Evolutionary conservation across 1,140 invertebrate species (phyloP).

Genomic region (Hylyphantes graminicola): DNA sequence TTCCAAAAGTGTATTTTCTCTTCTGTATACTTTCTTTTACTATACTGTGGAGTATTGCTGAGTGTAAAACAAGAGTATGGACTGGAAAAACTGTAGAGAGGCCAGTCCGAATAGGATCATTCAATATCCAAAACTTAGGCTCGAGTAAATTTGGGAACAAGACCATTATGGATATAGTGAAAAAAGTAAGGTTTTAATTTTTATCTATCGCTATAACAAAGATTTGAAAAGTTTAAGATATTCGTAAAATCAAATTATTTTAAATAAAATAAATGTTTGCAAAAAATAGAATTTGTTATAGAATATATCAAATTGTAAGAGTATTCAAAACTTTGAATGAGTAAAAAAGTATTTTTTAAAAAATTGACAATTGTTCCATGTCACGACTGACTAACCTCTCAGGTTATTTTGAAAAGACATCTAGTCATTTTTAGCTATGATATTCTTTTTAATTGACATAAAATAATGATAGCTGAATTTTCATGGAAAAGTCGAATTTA

Average conservation of each 20-base stretch:
- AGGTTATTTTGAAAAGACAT: too few species aligned
- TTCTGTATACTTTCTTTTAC: background rate
- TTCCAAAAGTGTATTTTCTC: background rate
- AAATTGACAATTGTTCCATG: too few species aligned
- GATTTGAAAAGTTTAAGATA: background rate
- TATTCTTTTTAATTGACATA: too few species aligned
- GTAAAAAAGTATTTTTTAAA: background rate
- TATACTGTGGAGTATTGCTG: background rate
- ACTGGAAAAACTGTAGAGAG: slow-evolving; percentile 27
- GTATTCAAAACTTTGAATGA: background rate
- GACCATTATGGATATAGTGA: slow-evolving; percentile 46
- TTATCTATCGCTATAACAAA: background rate
- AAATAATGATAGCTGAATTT: too few species aligned
- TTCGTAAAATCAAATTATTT: background rate
- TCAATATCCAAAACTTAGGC: slow-evolving; percentile 58
- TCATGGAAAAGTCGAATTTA: too few species aligned
- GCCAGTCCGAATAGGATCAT: slow-evolving; percentile 38
- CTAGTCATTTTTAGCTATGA: too few species aligned
- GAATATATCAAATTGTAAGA: background rate
- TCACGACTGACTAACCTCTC: too few species aligned
- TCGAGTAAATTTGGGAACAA: slow-evolving; percentile 37
- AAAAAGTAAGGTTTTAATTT: slow-evolving; percentile 23
- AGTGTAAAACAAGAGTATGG: background rate
- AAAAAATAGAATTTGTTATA: background rate
- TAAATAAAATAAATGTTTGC: background rate